These are phyloP conservation scores for Oscheius sp. DNA, from an alignment of 2,888 invertebrate species.

Conservation along the genomic window DNA sequence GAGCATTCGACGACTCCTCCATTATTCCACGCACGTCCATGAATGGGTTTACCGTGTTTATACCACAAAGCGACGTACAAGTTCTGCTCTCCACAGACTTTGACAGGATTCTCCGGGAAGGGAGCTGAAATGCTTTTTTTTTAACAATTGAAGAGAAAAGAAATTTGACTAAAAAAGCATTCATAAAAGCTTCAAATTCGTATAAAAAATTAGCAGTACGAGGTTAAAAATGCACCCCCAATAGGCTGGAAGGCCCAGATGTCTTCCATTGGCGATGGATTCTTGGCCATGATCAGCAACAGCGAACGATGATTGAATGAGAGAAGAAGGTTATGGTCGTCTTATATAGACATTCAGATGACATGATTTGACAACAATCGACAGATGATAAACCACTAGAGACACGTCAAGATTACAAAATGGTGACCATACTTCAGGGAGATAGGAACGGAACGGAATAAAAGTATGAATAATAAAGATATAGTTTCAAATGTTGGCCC, in stretches of 20 bases:
- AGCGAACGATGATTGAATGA: no score
- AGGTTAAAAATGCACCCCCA: no score
- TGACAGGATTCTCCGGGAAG: conserved; percentile 49
- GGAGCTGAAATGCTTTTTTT: no score
- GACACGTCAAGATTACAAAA: not conserved
- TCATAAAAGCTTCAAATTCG: no score
- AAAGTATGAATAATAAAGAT: no score
- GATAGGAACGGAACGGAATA: not conserved
- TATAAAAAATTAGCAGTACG: no score
- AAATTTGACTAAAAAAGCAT: no score
- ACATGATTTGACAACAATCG: not conserved
- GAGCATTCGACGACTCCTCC: conserved; percentile 54
- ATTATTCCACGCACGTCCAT: conserved; percentile 54
- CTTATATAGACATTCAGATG: no score
- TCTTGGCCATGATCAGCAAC: conserved; percentile 22
- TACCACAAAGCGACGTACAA: conserved; percentile 55
- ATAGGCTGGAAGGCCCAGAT: conserved; percentile 51
- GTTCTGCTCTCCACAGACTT: conserved; percentile 44
- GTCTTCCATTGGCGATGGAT: conserved; percentile 26
- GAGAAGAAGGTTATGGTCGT: no score
- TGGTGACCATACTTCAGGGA: not conserved
- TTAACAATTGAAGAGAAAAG: no score
- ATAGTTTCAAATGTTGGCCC: no score
- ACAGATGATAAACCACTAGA: no score
- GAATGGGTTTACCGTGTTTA: conserved; percentile 56